phyloP scores from a whole-genome alignment of 35 echinoderm and acorn worm species.

The Eucidaris tribuloides region DNA sequence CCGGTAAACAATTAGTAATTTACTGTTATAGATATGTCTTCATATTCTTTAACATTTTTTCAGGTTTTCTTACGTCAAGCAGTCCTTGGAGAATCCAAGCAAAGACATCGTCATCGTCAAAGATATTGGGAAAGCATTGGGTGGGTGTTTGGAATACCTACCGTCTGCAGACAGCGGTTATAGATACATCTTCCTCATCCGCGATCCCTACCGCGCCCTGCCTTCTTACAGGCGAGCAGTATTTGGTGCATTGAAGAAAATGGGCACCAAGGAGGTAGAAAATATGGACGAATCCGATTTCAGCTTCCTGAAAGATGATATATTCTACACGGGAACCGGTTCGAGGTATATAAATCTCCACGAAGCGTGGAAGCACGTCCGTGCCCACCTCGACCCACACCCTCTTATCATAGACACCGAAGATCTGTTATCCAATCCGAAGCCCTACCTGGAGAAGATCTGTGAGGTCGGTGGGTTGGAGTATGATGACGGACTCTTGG shows the following conservation, averaged over 20 bases:
- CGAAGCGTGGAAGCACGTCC: neutral
- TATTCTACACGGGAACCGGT: neutral
- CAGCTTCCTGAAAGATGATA: neutral
- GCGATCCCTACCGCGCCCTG: neutral
- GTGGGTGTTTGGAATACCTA: neutral
- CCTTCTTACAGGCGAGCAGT: neutral
- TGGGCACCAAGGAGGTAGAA: neutral
- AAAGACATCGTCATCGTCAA: constrained; percentile 15
- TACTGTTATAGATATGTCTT: too few species aligned
- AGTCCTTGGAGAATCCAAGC: too few species aligned
- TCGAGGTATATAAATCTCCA: neutral
- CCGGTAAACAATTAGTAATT: too few species aligned
- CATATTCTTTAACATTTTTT: too few species aligned
- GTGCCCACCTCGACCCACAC: neutral
- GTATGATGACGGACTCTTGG: neutral
- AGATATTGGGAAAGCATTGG: neutral
- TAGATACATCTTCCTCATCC: neutral
- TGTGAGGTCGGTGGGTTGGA: constrained; percentile 9
- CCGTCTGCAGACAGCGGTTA: neutral
- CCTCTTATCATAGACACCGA: constrained; percentile 31
- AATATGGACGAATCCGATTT: neutral
- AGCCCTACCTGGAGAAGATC: neutral
- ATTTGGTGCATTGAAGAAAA: neutral
- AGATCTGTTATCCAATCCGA: constrained; percentile 1
- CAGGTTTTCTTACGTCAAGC: too few species aligned